Base-by-base conservation (phyloP, 2,888 invertebrate genomes). In the Ommatoiulus sabulosus region DNA sequence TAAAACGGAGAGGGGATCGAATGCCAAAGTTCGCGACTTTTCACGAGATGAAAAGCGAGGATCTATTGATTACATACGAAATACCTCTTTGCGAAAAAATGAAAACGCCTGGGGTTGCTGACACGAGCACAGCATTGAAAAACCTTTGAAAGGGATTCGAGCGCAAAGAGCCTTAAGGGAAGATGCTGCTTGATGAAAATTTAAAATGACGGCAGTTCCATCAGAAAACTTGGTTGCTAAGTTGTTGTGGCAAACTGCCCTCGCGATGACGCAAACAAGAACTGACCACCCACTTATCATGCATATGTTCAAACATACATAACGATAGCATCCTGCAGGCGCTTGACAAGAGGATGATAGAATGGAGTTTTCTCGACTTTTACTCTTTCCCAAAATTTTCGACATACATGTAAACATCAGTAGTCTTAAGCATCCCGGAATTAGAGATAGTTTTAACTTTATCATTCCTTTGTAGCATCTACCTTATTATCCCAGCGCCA, bases 11-110 rank as follows among this genome's bases (percentile, higher is more conserved):
- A 35, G 24, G 80, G 15, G 15, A 12, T 5, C 15, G 15, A 80
- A 80, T 35, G 80, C 12, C 35, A 80, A 43, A 80, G 80, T 80
- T 43, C 80, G 80, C 15, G 80, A 35, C 35, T 43, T 80, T 80
- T 80, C 35, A 12, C 43, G 35, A 35, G 5, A 24, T 35, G 24
- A 3, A 72, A 72, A 24, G 24, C 52, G 35, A 20, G 52, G 80
- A 80, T 80, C 15, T 80, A 80, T 80, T 80, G 80, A 80, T 80
- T 80, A 24, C 4, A 24, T 80, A 35, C 12, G 35, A 72, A 72
- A 8, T 35, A 72, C 72, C 10, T 8, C 72, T 72, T 72, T 63
- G 63, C 20, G 20, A n/a, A 63, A 63, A 24, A 80, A 35, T 80
- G 80, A 12, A 80, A 80, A 43, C 72, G 80, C 80, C 35, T 12